These are phyloP conservation scores for Sylvicola cinctus DNA, from an alignment of 2,888 invertebrate species.

Conservation along the genomic window DNA sequence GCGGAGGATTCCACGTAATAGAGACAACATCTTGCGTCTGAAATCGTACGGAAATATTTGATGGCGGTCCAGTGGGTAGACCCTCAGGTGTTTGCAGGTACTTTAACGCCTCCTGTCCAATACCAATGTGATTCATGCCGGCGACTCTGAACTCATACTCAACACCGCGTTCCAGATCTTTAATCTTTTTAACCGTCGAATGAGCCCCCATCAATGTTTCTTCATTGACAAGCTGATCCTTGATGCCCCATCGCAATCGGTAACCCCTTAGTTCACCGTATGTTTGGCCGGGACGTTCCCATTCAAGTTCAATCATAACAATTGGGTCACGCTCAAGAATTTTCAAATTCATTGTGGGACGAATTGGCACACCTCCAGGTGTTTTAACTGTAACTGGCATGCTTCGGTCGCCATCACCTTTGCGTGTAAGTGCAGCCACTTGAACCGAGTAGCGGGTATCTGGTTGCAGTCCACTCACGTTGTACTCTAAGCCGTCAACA, in stretches of 20 bases:
- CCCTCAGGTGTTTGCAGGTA: conserved; percentile 89
- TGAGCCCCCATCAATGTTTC: conserved; percentile 47
- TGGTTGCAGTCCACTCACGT: conserved; percentile 78
- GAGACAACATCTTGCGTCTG: conserved; percentile 87
- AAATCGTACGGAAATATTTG: conserved; percentile 65
- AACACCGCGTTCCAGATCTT: conserved; percentile 73
- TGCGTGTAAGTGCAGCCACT: conserved; percentile 87
- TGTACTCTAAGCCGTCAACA: conserved; percentile 60
- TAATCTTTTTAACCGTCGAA: conserved; percentile 47
- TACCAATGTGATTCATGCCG: conserved; percentile 85
- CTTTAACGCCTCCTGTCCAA: conserved; percentile 84
- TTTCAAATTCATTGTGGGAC: conserved; percentile 61
- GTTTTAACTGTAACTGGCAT: conserved; percentile 69
- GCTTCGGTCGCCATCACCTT: conserved; percentile 91
- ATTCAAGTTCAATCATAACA: conserved; percentile 76
- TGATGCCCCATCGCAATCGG: conserved; percentile 67
- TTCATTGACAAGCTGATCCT: conserved; percentile 56
- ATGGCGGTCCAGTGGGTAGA: conserved; percentile 68
- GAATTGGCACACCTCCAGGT: conserved; percentile 79
- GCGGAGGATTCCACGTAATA: conserved; percentile 74
- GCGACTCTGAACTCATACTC: conserved; percentile 94
- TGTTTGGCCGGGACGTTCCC: conserved; percentile 75
- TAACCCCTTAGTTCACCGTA: conserved; percentile 80
- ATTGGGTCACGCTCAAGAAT: conserved; percentile 73
- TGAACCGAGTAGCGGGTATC: conserved; percentile 87